A percentile compares a stretch with the other conserved stretches of the same genome.
These are phyloP conservation scores for Metallyticus violacea DNA, from an alignment of 2,888 invertebrate species.

Conservation along the genomic window DNA sequence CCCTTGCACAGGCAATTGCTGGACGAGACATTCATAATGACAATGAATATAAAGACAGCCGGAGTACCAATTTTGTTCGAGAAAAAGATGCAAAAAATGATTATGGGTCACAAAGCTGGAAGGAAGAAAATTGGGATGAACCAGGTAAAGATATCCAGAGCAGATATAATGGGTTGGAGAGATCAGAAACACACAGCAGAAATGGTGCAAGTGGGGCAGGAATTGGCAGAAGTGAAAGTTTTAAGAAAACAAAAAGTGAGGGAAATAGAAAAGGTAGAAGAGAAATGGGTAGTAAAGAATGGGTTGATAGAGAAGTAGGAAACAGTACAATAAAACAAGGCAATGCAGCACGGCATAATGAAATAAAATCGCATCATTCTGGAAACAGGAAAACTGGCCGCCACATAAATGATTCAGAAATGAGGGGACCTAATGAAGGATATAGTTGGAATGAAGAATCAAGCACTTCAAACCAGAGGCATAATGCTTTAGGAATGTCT, in stretches of 20 bases:
- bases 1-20: constrained; percentile 47
- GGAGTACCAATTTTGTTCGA: not conserved
- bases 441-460: not conserved
- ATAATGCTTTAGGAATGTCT: not conserved
- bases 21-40: constrained; percentile 44
- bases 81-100: constrained; percentile 5
- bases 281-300: not conserved
- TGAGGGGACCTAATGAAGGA: not conserved
- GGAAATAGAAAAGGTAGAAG: constrained; percentile 16
- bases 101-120: not conserved
- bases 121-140: constrained; percentile 31
- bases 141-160: not conserved
- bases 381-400: constrained; percentile 35
- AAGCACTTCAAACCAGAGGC: constrained; percentile 39
- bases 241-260: constrained; percentile 12
- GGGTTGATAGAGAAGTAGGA: constrained; percentile 36
- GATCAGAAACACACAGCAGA: constrained; percentile 5
- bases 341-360: not conserved
- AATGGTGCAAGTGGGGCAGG: constrained; percentile 7
- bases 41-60: constrained; percentile 34
- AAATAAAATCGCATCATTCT: constrained; percentile 35
- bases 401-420: not conserved
- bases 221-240: not conserved
- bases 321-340: constrained; percentile 10
- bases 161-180: not conserved